phyloP scores from a whole-genome alignment of 2,888 invertebrate genomes.

The Chydorus sphaericus region DNA sequence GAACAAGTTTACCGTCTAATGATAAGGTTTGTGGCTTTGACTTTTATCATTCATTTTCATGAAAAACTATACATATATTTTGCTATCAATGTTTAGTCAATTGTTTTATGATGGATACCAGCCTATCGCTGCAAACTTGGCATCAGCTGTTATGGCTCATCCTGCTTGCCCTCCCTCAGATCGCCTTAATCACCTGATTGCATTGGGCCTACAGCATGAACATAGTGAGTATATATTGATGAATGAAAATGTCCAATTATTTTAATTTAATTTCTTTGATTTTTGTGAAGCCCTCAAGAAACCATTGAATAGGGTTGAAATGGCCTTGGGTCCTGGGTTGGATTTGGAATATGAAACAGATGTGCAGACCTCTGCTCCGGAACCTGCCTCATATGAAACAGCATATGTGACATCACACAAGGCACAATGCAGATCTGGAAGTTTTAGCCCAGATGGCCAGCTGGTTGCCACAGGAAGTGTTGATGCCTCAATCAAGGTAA shows the following conservation, averaged over 20 bases:
- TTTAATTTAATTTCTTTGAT: background rate
- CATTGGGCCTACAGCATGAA: constrained; percentile 70
- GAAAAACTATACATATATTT: constrained; percentile 9
- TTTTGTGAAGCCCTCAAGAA: constrained; percentile 35
- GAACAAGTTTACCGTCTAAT: constrained; percentile 80
- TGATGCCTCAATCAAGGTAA: constrained; percentile 90
- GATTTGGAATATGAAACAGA: constrained; percentile 96
- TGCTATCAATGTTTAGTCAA: constrained; percentile 49
- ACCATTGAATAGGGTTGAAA: constrained; percentile 32
- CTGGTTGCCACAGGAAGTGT: constrained; percentile 95
- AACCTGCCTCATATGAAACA: constrained; percentile 94
- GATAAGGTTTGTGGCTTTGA: constrained; percentile 50
- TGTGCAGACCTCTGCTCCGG: constrained; percentile 79
- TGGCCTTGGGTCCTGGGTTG: constrained; percentile 48
- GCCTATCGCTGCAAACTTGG: constrained; percentile 71
- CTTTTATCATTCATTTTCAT: constrained; percentile 6
- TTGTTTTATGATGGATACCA: constrained; percentile 95
- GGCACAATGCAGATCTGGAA: constrained; percentile 69
- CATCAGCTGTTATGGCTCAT: constrained; percentile 71
- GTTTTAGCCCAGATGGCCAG: constrained; percentile 88
- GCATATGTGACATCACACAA: constrained; percentile 88
- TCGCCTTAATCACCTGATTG: constrained; percentile 67
- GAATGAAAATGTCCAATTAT: background rate
- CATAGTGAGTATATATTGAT: constrained; percentile 35
- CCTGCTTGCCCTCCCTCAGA: constrained; percentile 94